Evolutionary conservation across 2,888 invertebrate genomes (phyloP).

Genomic region (Pollenia amentaria): DNA sequence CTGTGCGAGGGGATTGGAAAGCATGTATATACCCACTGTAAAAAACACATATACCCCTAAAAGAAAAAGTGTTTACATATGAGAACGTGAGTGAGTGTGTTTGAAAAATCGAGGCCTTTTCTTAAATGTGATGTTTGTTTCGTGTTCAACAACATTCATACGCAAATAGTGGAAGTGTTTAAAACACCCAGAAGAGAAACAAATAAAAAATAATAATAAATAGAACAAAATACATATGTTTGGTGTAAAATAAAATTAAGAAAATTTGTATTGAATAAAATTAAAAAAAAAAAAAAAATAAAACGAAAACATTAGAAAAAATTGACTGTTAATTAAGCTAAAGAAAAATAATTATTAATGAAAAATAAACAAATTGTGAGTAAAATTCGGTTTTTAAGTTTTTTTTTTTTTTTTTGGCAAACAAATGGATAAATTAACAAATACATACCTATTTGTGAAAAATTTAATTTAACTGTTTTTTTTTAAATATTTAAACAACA

Average conservation of each 20-base stretch:
- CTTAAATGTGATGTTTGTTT: slow-evolving; percentile 68
- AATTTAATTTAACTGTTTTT: neutral
- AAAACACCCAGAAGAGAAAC: slow-evolving; percentile 47
- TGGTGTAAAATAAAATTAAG: slow-evolving; percentile 7
- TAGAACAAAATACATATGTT: slow-evolving; percentile 1
- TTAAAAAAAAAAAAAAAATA: too few species aligned
- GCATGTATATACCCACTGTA: neutral
- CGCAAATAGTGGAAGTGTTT: slow-evolving; percentile 68
- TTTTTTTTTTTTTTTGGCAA: too few species aligned
- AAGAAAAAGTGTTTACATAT: slow-evolving; percentile 3
- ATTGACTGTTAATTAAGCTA: too few species aligned
- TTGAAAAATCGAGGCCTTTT: slow-evolving; percentile 59
- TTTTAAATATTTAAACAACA: neutral
- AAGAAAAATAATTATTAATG: too few species aligned
- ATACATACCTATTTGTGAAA: too few species aligned
- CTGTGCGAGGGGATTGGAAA: neutral
- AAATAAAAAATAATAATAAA: slow-evolving; percentile 5
- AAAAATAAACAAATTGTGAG: too few species aligned
- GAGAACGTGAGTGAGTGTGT: neutral
- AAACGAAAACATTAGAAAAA: too few species aligned
- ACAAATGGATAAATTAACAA: too few species aligned
- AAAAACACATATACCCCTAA: neutral
- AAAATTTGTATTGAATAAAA: neutral
- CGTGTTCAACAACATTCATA: slow-evolving; percentile 64
- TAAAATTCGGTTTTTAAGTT: too few species aligned